phyloP scores from a whole-genome alignment of 1,140 invertebrate species.

The Brachionus paranguensis region DNA sequence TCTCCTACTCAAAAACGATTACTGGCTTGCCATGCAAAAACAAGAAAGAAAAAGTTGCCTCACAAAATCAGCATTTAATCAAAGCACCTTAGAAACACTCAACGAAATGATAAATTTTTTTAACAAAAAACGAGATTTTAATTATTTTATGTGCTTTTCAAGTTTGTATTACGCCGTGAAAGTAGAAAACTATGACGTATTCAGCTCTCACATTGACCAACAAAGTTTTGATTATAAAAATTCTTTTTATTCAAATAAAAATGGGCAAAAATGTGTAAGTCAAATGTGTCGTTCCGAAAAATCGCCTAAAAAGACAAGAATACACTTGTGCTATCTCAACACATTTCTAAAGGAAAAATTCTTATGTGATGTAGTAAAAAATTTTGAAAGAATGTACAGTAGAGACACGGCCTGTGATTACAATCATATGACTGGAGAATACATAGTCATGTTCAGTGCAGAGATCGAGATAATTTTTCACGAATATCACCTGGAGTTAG shows the following conservation, averaged over 20 bases:
- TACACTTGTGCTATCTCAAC: background rate
- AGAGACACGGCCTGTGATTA: background rate
- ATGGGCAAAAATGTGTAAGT: background rate
- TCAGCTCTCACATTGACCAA: background rate
- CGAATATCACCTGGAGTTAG: background rate
- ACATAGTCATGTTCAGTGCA: background rate
- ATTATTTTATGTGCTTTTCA: conserved; percentile 29
- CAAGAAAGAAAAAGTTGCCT: background rate
- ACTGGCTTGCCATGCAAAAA: background rate
- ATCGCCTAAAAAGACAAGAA: background rate
- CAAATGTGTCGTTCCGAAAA: background rate
- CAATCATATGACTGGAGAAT: background rate
- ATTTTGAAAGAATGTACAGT: background rate
- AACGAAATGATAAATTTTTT: background rate
- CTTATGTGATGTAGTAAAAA: background rate
- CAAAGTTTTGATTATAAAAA: background rate
- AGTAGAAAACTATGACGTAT: background rate
- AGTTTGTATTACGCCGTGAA: conserved; percentile 1
- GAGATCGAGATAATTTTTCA: background rate
- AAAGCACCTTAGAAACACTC: background rate
- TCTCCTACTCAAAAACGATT: background rate
- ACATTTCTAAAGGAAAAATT: background rate
- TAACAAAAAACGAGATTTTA: background rate
- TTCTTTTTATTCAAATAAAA: background rate
- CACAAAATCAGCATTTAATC: background rate